Base-by-base conservation (phyloP, 53 echinoderm and acorn worm genomes). In the Henricia sp. region DNA sequence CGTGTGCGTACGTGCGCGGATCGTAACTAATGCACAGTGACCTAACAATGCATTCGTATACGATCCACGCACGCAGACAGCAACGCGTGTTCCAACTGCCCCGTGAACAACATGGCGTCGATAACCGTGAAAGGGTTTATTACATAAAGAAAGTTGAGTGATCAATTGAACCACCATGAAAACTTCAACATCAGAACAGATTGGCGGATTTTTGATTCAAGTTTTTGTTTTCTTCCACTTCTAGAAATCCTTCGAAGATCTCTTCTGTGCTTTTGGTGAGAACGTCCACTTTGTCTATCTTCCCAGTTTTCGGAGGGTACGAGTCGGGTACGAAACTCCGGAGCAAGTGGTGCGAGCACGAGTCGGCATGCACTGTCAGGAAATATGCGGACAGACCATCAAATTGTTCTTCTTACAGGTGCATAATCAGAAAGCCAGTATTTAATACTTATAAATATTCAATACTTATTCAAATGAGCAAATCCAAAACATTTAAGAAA, bases 351-450 rank as follows among this genome's bases (percentile, higher is more conserved):
- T 94, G 3, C 66, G 83, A 13, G 97, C 97, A 5, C 82, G 92
- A 60, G 88, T 94, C 65, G 97, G 88, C 16, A 70, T 97, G 51
- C 91, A 97, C 67, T 80, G 90, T 59, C 86, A 82, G 71, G 85
- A 90, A 43, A 92, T 97, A 46, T 72, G 60, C 77, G 97, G 97
- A 25, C 74, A 80, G 46, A 46, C 74, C 28, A 75, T 97, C 67
- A 94, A 83, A 27, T 80, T 94, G 25, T 97, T 88, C 75, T 97
- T 97, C 69, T 73, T 90, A 74, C 92, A 97, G 90, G 96, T 96
- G 36, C 11, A 60, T 1, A 0, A 9, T 60, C 8, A 53, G 13
- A 44, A 6, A 44, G 44, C 44, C 44, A 44, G 44, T 9, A 12
- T 25, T 23, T 58, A 0, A 53, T 19, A 13, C 11, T 53, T 6